Conservation (phyloP, 2,888 invertebrate genomes). For the Gryllus longicercus region DNA sequence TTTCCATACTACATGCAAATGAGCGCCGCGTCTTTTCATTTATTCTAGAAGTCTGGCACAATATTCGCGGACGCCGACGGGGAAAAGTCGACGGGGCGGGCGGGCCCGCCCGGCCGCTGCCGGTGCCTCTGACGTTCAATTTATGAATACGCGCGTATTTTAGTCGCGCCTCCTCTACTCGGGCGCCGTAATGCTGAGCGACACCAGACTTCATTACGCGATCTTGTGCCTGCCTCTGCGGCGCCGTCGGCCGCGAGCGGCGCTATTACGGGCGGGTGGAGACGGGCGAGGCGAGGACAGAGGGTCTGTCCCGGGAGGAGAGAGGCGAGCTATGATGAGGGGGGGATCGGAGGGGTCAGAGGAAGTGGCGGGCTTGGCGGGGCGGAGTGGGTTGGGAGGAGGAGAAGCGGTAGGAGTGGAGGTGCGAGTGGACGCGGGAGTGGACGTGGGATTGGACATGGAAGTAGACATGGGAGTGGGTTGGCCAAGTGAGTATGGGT, state of each 20-base stretch:
- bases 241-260: not conserved
- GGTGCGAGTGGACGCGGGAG: too few relatives aligned
- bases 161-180: not conserved
- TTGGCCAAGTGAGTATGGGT: too few relatives aligned
- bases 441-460: not conserved
- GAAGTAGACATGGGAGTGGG: not conserved
- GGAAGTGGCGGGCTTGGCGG: not conserved
- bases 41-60: not conserved
- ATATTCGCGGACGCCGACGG: not conserved
- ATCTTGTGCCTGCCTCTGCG: not conserved
- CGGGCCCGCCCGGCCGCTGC: not conserved
- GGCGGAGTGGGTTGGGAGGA: not conserved
- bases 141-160: not conserved
- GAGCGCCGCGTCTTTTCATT: not conserved
- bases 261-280: not conserved
- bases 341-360: not conserved
- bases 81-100: not conserved
- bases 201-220: conserved; percentile 5
- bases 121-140: not conserved
- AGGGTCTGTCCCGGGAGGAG: not conserved
- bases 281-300: not conserved
- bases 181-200: not conserved
- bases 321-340: not conserved
- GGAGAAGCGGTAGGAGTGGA: not conserved
- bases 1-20: not conserved